Conservation (phyloP, 2,797 vertebrate species). For the Ptychobarbus kaznakovi region DNA sequence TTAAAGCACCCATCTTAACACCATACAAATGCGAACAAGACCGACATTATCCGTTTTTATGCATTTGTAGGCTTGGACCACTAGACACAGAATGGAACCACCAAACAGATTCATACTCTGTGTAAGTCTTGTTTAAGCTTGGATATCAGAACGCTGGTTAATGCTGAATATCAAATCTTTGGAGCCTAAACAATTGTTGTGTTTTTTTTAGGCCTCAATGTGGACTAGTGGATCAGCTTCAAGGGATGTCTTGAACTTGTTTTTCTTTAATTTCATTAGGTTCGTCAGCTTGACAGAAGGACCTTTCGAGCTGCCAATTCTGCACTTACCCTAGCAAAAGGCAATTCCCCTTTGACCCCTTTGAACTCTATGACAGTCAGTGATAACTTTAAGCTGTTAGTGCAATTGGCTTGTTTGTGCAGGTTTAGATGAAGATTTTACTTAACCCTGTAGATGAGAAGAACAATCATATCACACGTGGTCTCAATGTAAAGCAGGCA, state of each 20-base stretch:
- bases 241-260: neutral
- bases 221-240: neutral
- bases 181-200: neutral
- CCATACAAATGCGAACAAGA: conserved; percentile 32
- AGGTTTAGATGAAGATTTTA: neutral
- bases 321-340: neutral
- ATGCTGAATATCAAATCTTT: neutral
- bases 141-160: no score
- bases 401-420: neutral
- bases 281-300: conserved; percentile 45
- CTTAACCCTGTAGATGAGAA: neutral
- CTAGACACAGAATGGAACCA: neutral
- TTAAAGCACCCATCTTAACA: conserved; percentile 10
- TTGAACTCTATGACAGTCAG: neutral
- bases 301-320: conserved; percentile 51
- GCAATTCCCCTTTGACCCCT: neutral
- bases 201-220: neutral
- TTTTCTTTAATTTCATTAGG: conserved; percentile 55
- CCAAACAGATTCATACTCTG: neutral
- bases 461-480: neutral
- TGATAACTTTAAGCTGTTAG: neutral
- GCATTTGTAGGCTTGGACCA: neutral
- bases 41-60: neutral
- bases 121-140: neutral
- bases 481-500: neutral